Conservation (phyloP, 2,888 invertebrate genomes). For the Scaeva pyrastri region DNA sequence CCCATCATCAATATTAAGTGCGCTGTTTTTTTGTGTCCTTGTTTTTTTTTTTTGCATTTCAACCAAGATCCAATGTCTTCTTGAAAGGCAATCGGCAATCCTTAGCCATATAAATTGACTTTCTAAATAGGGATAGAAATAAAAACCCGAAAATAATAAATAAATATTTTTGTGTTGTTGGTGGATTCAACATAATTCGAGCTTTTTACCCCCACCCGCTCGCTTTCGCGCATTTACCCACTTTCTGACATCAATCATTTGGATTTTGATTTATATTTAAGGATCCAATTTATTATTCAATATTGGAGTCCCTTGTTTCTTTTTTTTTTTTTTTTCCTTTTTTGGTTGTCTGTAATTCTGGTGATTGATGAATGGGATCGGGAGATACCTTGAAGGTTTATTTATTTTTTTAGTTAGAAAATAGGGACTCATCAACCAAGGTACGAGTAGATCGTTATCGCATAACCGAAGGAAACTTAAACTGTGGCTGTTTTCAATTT, state of each 20-base stretch:
- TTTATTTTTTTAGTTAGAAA: too few relatives aligned
- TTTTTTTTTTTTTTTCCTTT: too few relatives aligned
- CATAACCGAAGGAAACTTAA: too few relatives aligned
- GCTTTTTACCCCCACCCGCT: background rate
- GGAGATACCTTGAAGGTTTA: too few relatives aligned
- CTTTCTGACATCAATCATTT: conserved; percentile 61
- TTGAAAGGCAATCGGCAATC: background rate
- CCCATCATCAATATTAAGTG: background rate
- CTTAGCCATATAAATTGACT: conserved; percentile 22
- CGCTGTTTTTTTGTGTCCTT: background rate
- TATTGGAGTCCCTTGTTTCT: conserved; percentile 34
- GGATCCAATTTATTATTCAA: conserved; percentile 58
- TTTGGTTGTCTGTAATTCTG: conserved; percentile 9
- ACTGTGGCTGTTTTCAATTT: too few relatives aligned
- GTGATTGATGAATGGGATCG: conserved; percentile 48
- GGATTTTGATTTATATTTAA: conserved; percentile 58
- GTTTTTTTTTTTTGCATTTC: background rate
- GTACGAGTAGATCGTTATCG: too few relatives aligned
- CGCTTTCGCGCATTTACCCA: conserved; percentile 8
- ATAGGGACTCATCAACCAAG: too few relatives aligned
- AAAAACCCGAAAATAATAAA: conserved; percentile 17
- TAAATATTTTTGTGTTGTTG: conserved; percentile 20
- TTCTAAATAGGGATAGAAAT: conserved; percentile 19
- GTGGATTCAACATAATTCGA: conserved; percentile 11
- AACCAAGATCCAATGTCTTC: conserved; percentile 11